phyloP scores from a whole-genome alignment of 1,140 invertebrate species.

The Conopomorpha cramerella region DNA sequence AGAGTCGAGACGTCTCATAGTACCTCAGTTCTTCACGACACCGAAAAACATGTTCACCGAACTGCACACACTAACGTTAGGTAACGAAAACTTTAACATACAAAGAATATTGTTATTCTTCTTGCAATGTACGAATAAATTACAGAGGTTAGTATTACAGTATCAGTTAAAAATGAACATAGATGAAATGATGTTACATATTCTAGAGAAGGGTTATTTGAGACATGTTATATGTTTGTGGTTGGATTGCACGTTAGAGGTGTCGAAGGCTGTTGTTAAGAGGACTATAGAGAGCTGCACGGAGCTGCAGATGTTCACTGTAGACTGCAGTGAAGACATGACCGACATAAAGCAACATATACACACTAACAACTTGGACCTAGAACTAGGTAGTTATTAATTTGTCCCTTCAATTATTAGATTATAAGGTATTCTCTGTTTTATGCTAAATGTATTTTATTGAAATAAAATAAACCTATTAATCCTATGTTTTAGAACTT shows the following conservation, averaged over 20 bases:
- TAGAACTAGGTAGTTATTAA: slow-evolving; percentile 42
- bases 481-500: no score
- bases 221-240: slow-evolving; percentile 35
- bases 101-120: slow-evolving; percentile 41
- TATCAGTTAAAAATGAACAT: slow-evolving; percentile 41
- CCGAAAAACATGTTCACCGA: slow-evolving; percentile 35
- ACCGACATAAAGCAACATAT: slow-evolving; percentile 36
- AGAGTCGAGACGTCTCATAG: slow-evolving; percentile 33
- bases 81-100: slow-evolving; percentile 42
- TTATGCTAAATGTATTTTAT: no score
- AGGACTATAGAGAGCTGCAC: slow-evolving; percentile 38
- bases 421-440: neutral
- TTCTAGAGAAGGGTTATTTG: slow-evolving; percentile 36
- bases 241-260: slow-evolving; percentile 50
- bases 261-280: slow-evolving; percentile 37
- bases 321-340: slow-evolving; percentile 29
- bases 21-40: slow-evolving; percentile 29
- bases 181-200: slow-evolving; percentile 27
- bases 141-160: slow-evolving; percentile 40
- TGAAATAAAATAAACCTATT: no score
- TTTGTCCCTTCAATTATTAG: slow-evolving; percentile 3
- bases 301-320: slow-evolving; percentile 32
- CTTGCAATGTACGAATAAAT: slow-evolving; percentile 26
- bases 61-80: slow-evolving; percentile 35
- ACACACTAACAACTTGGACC: slow-evolving; percentile 43